Evolutionary conservation across 1,140 invertebrate genomes (phyloP), one percentile per base, ranked within the genome.

Genomic region (Phthorimaea operculella): DNA sequence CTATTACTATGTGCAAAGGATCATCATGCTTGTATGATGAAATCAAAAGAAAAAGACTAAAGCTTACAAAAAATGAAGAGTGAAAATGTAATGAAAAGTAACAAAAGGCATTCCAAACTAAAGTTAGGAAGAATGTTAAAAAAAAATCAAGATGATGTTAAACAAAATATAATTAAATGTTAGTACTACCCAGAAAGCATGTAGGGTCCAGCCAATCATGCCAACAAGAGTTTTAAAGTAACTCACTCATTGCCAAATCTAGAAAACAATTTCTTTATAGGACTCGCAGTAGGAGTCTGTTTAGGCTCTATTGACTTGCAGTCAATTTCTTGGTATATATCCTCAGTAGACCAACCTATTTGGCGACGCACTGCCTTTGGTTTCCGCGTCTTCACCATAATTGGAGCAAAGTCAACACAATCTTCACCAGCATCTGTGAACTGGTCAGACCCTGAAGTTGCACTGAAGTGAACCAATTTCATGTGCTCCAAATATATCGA

Each of bases 211-310:
- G 53, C 72, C 69, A 64, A 52, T 57, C 78, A 84, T 81, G 78
- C 77, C 64, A 63, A 79, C 58, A 84, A 14, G 59, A 63, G 58
- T 61, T 57, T 53, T 15, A 42, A 14, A 4, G 17, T 50, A 70
- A 85, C 79, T 83, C 82, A 85, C 82, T 82, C 82, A 74, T 79
- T 85, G 57, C 77, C 77, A 56, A 80, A 68, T 70, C 75, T 81
- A 12, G 76, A 73, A 69, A 79, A 78, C 62, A 83, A 79, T 61
- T 72, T 76, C 71, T 81, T 84, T 62, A 81, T 62, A 12, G 79
- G 79, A 66, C 81, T 83, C 18, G 79, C 70, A 16, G 72, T 76
- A 18, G 75, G 70, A 28, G 21, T 76, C 54, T 74, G 62, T 62
- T 79, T 76, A 6, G 72, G 68, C 54, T 85, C 78, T 54, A 77